Base-by-base conservation (phyloP, 2,888 invertebrate genomes). In the Mythimna pallens region DNA sequence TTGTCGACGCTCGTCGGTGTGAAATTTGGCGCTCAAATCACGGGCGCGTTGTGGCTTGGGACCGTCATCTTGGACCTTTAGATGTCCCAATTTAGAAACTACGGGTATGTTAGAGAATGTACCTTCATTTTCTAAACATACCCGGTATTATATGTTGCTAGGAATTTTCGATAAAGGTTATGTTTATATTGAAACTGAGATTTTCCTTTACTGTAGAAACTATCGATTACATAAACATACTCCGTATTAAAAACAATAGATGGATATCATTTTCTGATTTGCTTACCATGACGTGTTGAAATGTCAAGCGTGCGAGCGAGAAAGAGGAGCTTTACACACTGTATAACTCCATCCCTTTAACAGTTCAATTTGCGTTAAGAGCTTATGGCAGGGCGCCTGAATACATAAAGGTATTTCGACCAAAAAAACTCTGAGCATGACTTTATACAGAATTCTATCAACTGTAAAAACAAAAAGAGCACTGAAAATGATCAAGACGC, bases 1-100 rank as follows among this genome's bases (percentile, higher is more conserved):
- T 87, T 83, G 79, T 70, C 47, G 43, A 61, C 36, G 58, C 59
- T 36, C 43, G 25, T 30, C 67, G 67, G 70, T 81, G 78, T 80
- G 81, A 85, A 86, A 80, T 80, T 73, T 69, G 50, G 61, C 73
- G 76, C 74, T 68, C 73, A 68, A 82, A 88, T 85, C 85, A 79
- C 65, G 74, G 64, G 62, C n/a, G 30, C 17, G 7, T 70, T 64
- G 75, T 73, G 72, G 70, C 61, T 30, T 54, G 47, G 64, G 64
- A 82, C 47, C 58, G 72, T 70, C 71, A 78, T 82, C 68, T 57
- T 52, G 12, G 68, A 17, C 52, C 58, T 65, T 72, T 63, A 40
- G 52, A 75, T 78, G 66, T 62, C 70, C 77, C 70, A 57, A 62
- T 77, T 72, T 61, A 67, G 62, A 57, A 70, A 67, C 43, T 59